Conservation (phyloP, 2,113 vertebrate species). For the Megaptera novaeangliae region DNA sequence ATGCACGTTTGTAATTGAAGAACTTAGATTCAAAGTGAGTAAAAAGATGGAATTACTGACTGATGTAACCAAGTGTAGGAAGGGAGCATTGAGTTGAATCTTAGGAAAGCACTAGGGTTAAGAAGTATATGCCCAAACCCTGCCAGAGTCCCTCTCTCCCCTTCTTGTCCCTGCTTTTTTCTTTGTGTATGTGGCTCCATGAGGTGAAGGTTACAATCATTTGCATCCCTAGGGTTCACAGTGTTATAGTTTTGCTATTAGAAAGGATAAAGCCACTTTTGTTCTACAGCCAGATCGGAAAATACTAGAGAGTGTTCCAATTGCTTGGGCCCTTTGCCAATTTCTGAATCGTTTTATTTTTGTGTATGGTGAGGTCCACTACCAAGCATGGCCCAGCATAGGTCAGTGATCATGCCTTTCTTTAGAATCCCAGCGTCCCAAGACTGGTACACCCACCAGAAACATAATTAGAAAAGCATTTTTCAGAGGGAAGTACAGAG, state of each 20-base stretch:
- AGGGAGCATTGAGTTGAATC: not conserved
- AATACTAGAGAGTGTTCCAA: not conserved
- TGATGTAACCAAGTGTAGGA: not conserved
- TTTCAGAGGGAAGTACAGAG: not conserved
- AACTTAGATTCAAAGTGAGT: not conserved
- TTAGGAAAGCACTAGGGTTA: not conserved
- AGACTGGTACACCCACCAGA: not conserved
- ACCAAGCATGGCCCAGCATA: not conserved
- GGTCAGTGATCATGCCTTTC: not conserved
- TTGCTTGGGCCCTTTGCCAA: not conserved
- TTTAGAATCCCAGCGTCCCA: not conserved
- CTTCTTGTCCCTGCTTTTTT: not conserved
- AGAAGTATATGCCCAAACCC: too few relatives aligned
- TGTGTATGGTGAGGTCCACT: not conserved
- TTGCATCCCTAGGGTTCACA: not conserved
- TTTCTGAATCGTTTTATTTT: not conserved
- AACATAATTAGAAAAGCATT: not conserved
- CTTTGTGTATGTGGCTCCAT: not conserved
- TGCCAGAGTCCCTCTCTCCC: not conserved
- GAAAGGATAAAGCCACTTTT: not conserved
- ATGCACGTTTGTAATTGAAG: not conserved
- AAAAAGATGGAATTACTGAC: not conserved
- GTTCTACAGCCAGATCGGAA: not conserved
- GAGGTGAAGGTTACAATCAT: not conserved
- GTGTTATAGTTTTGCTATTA: not conserved